Conservation (phyloP, 1,140 invertebrate species). For the Musca domestica region DNA sequence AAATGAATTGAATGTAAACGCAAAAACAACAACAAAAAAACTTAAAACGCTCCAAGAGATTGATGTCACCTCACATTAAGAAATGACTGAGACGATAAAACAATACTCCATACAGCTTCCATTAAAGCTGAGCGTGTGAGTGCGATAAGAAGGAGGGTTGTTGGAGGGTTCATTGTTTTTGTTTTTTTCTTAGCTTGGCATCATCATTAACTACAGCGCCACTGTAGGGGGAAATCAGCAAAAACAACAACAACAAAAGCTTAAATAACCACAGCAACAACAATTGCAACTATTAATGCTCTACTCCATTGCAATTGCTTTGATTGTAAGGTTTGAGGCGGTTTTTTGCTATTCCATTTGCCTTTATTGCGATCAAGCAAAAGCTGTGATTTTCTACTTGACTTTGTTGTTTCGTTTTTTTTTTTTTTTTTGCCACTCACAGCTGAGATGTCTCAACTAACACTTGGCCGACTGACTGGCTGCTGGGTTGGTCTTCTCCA, state of each 20-base stretch:
- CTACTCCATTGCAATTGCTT: not conserved
- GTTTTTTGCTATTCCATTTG: not conserved
- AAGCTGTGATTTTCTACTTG: too few relatives aligned
- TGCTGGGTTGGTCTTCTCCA: not conserved
- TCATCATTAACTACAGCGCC: not conserved
- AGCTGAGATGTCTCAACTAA: not conserved
- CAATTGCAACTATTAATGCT: conserved; percentile 8
- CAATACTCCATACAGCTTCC: not conserved
- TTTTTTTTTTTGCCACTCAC: not conserved
- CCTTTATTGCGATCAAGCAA: not conserved
- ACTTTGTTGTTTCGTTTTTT: too few relatives aligned
- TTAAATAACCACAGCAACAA: not conserved
- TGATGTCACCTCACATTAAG: conserved; percentile 26
- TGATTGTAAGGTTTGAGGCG: not conserved
- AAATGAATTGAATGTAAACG: too few relatives aligned
- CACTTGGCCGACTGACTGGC: not conserved
- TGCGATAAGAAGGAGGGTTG: too few relatives aligned
- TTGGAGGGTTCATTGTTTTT: too few relatives aligned
- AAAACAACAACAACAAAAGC: not conserved
- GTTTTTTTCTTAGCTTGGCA: not conserved
- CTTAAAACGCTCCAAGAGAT: conserved; percentile 2
- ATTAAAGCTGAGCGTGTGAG: not conserved
- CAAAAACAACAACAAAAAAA: not conserved
- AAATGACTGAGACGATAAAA: conserved; percentile 20
- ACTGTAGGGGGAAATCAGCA: too few relatives aligned